phyloP scores from a whole-genome alignment of 1,140 invertebrate species.

The Centruroides sculpturatus region DNA sequence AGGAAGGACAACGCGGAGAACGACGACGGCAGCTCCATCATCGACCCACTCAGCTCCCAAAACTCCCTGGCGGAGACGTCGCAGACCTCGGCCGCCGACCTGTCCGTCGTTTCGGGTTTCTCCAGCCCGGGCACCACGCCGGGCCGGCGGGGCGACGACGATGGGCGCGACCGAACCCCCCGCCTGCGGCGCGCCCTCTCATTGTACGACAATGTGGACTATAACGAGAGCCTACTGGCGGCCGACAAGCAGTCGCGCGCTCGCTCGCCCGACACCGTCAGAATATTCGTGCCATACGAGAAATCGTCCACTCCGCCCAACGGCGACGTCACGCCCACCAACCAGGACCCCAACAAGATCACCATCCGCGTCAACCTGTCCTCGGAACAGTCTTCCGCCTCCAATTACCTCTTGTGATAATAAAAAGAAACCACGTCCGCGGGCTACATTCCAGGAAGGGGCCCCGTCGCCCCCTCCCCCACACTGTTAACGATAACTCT shows the following conservation, averaged over 20 bases:
- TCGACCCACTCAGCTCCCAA: slow-evolving; percentile 39
- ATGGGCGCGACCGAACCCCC: neutral
- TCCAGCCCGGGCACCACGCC: slow-evolving; percentile 5
- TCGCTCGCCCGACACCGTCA: slow-evolving; percentile 40
- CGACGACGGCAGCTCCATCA: slow-evolving; percentile 45
- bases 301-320: slow-evolving; percentile 8
- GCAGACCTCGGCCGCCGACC: slow-evolving; percentile 60
- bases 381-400: no score
- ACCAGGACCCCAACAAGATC: slow-evolving; percentile 17
- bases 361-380: slow-evolving; percentile 11
- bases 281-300: slow-evolving; percentile 55
- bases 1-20: slow-evolving; percentile 44
- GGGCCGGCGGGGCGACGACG: neutral
- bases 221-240: slow-evolving; percentile 16
- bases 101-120: slow-evolving; percentile 50
- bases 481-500: no score
- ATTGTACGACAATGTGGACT: slow-evolving; percentile 20
- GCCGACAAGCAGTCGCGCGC: slow-evolving; percentile 19
- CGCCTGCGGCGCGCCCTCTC: slow-evolving; percentile 12
- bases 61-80: slow-evolving; percentile 52
- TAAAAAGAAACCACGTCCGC: no score
- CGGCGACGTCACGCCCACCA: slow-evolving; percentile 15
- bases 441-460: no score
- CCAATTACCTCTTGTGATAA: no score
- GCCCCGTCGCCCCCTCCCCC: no score